Evolutionary conservation across 1,140 invertebrate genomes (phyloP).

Genomic region (Brachionus rubens): DNA sequence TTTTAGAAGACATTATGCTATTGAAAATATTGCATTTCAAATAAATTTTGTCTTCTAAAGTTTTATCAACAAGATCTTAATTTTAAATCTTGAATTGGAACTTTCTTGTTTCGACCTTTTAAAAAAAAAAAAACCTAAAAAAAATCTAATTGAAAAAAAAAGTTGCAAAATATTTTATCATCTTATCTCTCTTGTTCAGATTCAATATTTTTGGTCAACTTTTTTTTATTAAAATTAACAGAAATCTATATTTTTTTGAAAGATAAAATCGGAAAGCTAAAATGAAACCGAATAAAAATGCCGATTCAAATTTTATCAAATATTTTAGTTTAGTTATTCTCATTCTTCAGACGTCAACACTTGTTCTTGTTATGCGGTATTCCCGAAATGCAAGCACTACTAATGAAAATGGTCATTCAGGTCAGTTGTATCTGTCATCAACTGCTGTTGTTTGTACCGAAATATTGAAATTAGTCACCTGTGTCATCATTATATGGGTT

Average conservation of each 20-base stretch:
- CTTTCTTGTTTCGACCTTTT: no score
- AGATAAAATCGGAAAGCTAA: neutral
- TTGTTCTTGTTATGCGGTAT: conserved; percentile 62
- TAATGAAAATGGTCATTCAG: conserved; percentile 25
- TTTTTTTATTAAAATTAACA: no score
- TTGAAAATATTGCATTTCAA: no score
- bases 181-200: no score
- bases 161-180: no score
- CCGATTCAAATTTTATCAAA: conserved; percentile 36
- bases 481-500: conserved; percentile 55
- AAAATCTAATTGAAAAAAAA: no score
- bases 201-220: no score
- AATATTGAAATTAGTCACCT: conserved; percentile 61
- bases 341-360: conserved; percentile 61
- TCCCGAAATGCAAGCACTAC: conserved; percentile 52
- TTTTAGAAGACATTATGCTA: no score
- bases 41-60: no score
- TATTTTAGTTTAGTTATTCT: conserved; percentile 55
- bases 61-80: no score
- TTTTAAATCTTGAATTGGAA: no score
- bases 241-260: neutral
- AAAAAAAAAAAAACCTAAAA: no score
- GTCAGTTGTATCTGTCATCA: conserved; percentile 59
- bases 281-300: neutral
- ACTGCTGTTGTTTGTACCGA: conserved; percentile 62